Base-by-base conservation (phyloP, 2,888 invertebrate genomes). In the Leucophora obtusa region DNA sequence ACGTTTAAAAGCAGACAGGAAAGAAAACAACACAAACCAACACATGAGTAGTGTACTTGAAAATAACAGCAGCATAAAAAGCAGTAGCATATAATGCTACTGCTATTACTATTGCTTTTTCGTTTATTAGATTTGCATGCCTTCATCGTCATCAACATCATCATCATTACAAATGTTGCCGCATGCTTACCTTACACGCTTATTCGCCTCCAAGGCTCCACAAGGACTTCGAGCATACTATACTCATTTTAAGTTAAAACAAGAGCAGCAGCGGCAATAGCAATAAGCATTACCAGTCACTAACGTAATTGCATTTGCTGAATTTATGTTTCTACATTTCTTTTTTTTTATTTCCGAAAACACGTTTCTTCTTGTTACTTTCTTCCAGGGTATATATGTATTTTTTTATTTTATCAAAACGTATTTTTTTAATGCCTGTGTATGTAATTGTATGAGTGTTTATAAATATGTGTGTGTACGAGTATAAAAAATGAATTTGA, bases 231-330 rank as follows among this genome's bases (percentile, higher is more conserved):
- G 11, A 77, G 24, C 21, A 60, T 56, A 47, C 62, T 47, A 21
- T 62, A 62, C 5, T 28, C 17, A 35, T 18, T 53, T 68, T 54
- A 47, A 51, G n/a, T 18, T 53, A 53, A 7, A 21, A n/a, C 18
- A 51, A 53, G 17, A 38, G 54, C 24, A 66, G 56, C 43, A 5
- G 18, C 38, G 53, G 50, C n/a, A 35, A 50, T 8, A 73, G 80
- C 69, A 76, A 81, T 81, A 81, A 81, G 73, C 69, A 81, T 77
- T 81, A 69, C 24, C 81, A 81, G 76, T 72, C 65, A 60, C 83
- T 70, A 60, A 72, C 77, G 82, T 83, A 84, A 83, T 84, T 84
- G 84, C 84, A 84, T 83, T 83, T 82, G 69, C 54, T 56, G 77
- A 84, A 83, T 83, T 83, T 83, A 83, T 84, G 82, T 79, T 79